Conservation (phyloP, 2,888 invertebrate genomes). For the Belgica antarctica region DNA sequence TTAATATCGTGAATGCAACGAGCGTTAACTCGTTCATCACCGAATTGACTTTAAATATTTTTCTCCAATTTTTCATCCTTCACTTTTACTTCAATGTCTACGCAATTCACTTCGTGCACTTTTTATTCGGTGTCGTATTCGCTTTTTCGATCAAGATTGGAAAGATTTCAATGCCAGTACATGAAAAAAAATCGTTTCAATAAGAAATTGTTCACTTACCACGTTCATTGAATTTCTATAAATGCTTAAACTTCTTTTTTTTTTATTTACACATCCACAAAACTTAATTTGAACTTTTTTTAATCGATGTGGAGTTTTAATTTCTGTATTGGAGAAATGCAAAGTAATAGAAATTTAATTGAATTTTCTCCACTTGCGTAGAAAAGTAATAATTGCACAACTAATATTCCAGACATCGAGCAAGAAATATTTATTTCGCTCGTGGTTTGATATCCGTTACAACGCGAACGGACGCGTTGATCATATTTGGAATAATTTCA, state of each 20-base stretch:
- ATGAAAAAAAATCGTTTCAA: too few species aligned
- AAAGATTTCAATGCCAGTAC: constrained; percentile 39
- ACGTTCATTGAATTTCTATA: constrained; percentile 21
- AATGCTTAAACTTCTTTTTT: constrained; percentile 9
- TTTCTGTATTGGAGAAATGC: constrained; percentile 19
- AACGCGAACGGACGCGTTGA: constrained; percentile 20
- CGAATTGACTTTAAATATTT: background rate
- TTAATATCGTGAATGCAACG: background rate
- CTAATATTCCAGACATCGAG: background rate
- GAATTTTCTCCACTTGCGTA: constrained; percentile 28
- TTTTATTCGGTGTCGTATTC: background rate
- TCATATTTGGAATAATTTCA: constrained; percentile 11
- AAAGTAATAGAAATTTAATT: constrained; percentile 41
- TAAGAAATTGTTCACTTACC: constrained; percentile 26
- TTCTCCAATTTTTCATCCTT: constrained; percentile 1
- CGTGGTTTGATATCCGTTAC: constrained; percentile 20
- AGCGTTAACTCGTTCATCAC: constrained; percentile 11
- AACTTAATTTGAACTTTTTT: background rate
- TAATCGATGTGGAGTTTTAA: constrained; percentile 6
- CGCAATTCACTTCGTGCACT: constrained; percentile 9
- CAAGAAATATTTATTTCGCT: background rate
- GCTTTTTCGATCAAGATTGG: background rate
- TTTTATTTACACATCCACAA: constrained; percentile 33
- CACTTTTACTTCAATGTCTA: constrained; percentile 13
- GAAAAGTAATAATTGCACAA: constrained; percentile 36